phyloP scores from a whole-genome alignment of 2,113 vertebrate species.

The Rhynchomys soricoides region DNA sequence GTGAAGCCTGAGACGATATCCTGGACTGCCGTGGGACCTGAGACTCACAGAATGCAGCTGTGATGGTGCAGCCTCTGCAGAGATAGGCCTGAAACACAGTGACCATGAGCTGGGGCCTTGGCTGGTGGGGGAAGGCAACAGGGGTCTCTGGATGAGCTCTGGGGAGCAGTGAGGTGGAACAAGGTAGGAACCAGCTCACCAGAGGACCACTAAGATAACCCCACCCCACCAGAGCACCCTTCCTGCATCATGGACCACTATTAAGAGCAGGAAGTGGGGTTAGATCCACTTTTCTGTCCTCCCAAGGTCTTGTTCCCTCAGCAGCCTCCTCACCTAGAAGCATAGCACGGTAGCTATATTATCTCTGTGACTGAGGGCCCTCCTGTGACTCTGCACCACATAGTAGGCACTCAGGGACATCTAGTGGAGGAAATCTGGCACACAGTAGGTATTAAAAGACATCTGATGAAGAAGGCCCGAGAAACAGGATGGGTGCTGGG shows the following conservation, averaged over 20 bases:
- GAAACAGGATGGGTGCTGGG: background rate
- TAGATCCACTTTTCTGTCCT: rapidly evolving
- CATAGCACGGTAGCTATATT: background rate
- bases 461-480: background rate
- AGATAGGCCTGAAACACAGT: rapidly evolving
- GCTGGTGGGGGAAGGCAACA: background rate
- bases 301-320: background rate
- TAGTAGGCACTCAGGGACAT: background rate
- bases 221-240: rapidly evolving
- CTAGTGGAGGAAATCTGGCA: no score
- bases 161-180: background rate
- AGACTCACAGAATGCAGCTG: rapidly evolving
- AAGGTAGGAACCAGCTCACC: background rate
- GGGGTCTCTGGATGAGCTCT: background rate
- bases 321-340: background rate
- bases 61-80: rapidly evolving
- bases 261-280: background rate
- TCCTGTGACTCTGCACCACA: background rate
- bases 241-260: background rate
- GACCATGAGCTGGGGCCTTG: rapidly evolving
- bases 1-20: rapidly evolving
- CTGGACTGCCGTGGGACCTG: background rate
- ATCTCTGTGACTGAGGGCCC: background rate
- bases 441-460: background rate
- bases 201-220: background rate